Evolutionary conservation across 2,888 invertebrate species (phyloP).

Genomic region (Myathropa florea): DNA sequence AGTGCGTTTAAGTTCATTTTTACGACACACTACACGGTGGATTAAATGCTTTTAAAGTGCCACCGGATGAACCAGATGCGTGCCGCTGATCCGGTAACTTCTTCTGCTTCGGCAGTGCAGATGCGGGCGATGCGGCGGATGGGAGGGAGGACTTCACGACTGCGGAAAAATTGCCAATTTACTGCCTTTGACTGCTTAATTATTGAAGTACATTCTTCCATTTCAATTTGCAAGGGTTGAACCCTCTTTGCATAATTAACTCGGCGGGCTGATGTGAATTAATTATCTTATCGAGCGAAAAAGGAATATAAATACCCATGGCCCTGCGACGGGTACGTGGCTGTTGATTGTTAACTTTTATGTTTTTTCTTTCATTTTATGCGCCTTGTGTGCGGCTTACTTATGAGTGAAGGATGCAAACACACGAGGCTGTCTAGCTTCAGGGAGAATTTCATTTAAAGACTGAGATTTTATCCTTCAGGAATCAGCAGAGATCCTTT

Average conservation of each 20-base stretch:
- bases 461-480: no score
- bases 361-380: background rate
- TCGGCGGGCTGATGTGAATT: background rate
- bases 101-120: no score
- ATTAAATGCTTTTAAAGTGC: constrained; percentile 8
- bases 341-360: background rate
- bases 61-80: background rate
- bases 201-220: background rate
- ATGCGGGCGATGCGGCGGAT: no score
- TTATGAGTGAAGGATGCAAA: no score
- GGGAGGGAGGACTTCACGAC: no score
- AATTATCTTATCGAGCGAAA: background rate
- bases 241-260: background rate
- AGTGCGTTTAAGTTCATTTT: constrained; percentile 30
- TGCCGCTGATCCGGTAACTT: no score
- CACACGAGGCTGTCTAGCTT: no score
- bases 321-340: background rate
- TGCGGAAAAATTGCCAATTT: background rate
- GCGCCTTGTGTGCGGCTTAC: no score
- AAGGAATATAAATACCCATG: background rate
- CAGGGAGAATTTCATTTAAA: no score
- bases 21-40: background rate
- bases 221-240: background rate
- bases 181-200: background rate
- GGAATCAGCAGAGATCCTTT: no score